A percentile compares a stretch with the other conserved stretches of the same genome.
Conservation (phyloP, 2,113 vertebrate species). For the Pangasianodon hypophthalmus region DNA sequence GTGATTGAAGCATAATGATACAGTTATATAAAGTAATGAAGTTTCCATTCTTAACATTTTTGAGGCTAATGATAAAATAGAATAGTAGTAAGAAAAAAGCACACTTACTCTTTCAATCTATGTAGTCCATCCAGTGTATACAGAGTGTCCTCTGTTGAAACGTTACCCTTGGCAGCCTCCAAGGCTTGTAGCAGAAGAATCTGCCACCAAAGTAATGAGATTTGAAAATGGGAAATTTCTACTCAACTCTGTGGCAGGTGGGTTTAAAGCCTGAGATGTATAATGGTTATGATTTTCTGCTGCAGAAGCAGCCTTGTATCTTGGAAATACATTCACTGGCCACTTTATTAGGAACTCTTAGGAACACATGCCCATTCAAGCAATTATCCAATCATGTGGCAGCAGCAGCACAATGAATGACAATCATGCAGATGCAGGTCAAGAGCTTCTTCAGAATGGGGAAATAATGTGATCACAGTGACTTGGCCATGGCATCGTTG, state of each 20-base stretch:
- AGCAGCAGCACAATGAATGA: neutral
- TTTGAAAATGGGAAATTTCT: slow-evolving; percentile 60
- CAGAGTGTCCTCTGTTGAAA: slow-evolving; percentile 91
- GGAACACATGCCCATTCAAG: neutral
- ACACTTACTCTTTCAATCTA: slow-evolving; percentile 84
- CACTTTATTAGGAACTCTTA: neutral
- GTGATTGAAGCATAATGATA: neutral
- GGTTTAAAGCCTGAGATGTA: too few species aligned
- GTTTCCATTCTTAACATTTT: neutral
- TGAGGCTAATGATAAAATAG: neutral
- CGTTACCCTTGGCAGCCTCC: slow-evolving; percentile 93
- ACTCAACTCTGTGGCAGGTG: neutral
- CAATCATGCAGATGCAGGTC: neutral
- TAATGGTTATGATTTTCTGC: too few species aligned
- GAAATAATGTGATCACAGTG: neutral
- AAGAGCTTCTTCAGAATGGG: neutral
- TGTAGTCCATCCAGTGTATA: slow-evolving; percentile 87
- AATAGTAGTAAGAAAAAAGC: slow-evolving; percentile 31
- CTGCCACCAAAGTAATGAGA: slow-evolving; percentile 83
- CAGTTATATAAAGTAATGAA: neutral
- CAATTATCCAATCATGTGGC: neutral
- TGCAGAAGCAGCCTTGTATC: neutral
- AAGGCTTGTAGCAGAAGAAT: slow-evolving; percentile 89
- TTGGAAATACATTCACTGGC: neutral
- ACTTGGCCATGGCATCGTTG: neutral